Conservation (phyloP, 2,888 invertebrate genomes). For the Hirtodrosophila trivittata region DNA sequence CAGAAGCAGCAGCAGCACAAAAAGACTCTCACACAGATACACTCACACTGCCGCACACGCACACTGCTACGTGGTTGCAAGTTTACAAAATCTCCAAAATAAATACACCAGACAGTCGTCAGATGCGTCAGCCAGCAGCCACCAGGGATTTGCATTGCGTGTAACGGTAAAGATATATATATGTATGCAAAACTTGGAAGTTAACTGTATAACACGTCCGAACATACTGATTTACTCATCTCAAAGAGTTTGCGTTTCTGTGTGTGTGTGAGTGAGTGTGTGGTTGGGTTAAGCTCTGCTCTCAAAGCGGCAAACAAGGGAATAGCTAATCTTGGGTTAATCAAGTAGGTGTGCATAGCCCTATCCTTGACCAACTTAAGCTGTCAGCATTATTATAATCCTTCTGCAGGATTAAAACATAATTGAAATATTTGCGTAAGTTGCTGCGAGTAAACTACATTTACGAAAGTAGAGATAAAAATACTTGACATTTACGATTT, state of each 20-base stretch:
- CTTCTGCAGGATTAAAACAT: too few species aligned
- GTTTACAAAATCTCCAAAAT: conserved; percentile 68
- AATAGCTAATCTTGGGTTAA: too few species aligned
- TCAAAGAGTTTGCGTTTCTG: not conserved
- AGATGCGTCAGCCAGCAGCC: conserved; percentile 8
- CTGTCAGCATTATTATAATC: too few species aligned
- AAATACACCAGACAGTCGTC: conserved; percentile 51
- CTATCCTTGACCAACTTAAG: too few species aligned
- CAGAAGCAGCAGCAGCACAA: conserved; percentile 36
- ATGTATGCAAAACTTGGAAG: conserved; percentile 54
- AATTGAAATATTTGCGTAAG: too few species aligned
- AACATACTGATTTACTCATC: conserved; percentile 10
- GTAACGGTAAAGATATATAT: conserved; percentile 1
- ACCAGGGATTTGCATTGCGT: conserved; percentile 45
- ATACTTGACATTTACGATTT: too few species aligned
- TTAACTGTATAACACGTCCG: conserved; percentile 35
- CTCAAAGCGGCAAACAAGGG: too few species aligned
- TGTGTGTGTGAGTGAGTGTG: too few species aligned
- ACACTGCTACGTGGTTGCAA: conserved; percentile 43
- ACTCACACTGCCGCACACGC: conserved; percentile 5
- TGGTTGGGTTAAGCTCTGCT: too few species aligned
- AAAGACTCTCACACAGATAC: conserved; percentile 35
- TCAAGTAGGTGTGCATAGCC: too few species aligned
- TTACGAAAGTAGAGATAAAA: too few species aligned
- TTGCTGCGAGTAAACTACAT: too few species aligned